phyloP scores from a whole-genome alignment of 2,113 vertebrate species.

The Menidia beryllina region DNA sequence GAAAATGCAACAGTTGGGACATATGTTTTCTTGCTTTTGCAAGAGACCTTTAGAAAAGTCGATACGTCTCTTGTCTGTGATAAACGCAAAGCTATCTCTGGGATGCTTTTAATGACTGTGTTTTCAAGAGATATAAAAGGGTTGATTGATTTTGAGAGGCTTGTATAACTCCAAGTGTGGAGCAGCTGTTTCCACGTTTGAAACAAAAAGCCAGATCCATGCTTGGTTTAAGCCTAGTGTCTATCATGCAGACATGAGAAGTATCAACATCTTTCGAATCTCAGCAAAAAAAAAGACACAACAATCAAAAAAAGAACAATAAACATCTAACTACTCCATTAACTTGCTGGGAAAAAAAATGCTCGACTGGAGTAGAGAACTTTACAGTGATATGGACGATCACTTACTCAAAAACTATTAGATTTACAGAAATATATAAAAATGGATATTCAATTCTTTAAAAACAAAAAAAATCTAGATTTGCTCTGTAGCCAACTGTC shows the following conservation, averaged over 20 bases:
- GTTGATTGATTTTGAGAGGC: not conserved
- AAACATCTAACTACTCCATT: slow-evolving; percentile 11
- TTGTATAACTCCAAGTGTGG: not conserved
- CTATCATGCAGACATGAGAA: not conserved
- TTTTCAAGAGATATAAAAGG: not conserved
- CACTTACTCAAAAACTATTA: slow-evolving; percentile 70
- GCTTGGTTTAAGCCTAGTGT: slow-evolving; percentile 3
- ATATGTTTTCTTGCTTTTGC: slow-evolving; percentile 9
- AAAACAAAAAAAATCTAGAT: slow-evolving; percentile 52
- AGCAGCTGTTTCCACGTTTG: not conserved
- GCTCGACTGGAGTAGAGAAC: slow-evolving; percentile 34
- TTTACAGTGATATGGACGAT: slow-evolving; percentile 51
- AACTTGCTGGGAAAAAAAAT: slow-evolving; percentile 1
- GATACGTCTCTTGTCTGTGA: not conserved
- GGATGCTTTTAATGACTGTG: not conserved
- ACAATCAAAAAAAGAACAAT: no score
- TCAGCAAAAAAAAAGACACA: slow-evolving; percentile 7
- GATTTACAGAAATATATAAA: slow-evolving; percentile 74
- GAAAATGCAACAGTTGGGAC: not conserved
- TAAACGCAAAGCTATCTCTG: not conserved
- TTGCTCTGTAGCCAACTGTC: slow-evolving; percentile 42
- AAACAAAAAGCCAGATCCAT: slow-evolving; percentile 1
- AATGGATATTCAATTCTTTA: slow-evolving; percentile 66
- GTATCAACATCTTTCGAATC: not conserved
- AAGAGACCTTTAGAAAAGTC: slow-evolving; percentile 14